Conservation (phyloP, 2,888 invertebrate species). For the Allolobophora icterica region DNA sequence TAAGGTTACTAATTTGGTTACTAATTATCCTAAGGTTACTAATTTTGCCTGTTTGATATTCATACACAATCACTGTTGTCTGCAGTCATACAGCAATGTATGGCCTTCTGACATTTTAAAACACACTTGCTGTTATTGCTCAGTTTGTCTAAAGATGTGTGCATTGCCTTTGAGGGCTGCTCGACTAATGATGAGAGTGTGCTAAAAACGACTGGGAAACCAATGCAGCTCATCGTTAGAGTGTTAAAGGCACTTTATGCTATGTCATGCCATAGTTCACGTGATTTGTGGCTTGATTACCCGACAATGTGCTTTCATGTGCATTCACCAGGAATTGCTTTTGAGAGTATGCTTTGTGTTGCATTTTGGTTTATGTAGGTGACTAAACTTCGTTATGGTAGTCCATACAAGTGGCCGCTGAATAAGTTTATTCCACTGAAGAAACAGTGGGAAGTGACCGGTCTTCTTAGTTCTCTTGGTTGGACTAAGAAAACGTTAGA, state of each 20-base stretch:
- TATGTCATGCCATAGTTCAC: neutral
- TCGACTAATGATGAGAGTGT: too few species aligned
- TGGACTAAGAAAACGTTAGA: slow-evolving; percentile 83
- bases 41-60: neutral
- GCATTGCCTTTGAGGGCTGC: too few species aligned
- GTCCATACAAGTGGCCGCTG: slow-evolving; percentile 91
- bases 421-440: slow-evolving; percentile 80
- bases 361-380: slow-evolving; percentile 66
- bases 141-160: too few species aligned
- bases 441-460: slow-evolving; percentile 74
- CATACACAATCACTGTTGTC: neutral
- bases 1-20: neutral
- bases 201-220: too few species aligned
- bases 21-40: neutral
- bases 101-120: too few species aligned
- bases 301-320: neutral
- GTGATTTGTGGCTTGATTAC: neutral
- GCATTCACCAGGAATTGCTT: neutral
- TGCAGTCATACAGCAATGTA: neutral
- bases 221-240: too few species aligned
- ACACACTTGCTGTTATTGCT: too few species aligned
- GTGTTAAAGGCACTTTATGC: too few species aligned
- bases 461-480: slow-evolving; percentile 78
- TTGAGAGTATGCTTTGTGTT: neutral
- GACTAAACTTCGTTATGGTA: slow-evolving; percentile 84